Base-by-base conservation (phyloP, 2,797 vertebrate species). In the Geotrypetes seraphini region DNA sequence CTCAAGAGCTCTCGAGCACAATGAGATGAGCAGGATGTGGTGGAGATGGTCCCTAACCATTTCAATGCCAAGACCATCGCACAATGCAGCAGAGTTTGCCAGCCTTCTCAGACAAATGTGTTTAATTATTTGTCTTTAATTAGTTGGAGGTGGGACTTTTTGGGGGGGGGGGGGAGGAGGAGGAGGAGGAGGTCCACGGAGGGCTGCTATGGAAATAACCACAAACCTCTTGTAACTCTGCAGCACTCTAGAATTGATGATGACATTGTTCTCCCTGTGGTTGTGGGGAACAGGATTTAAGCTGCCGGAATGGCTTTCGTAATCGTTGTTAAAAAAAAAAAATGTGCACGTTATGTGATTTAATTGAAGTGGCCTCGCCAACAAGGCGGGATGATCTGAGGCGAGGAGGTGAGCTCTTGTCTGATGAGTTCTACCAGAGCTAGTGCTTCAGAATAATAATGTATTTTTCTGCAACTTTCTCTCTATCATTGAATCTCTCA, bases 1-100 rank as follows among this genome's bases (percentile, higher is more conserved):
- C 93, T 96, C 92, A 92, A 97, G 93, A 90, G 92, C 92, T 88
- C 93, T 97, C 88, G 87, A 93, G 85, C 84, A 78, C 85, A 78
- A 85, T 87, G 88, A 92, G 90, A 90, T 86, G 84, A 86, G 85
- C 80, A 81, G 82, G 79, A 82, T 83, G 83, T 88, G 86, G 81
- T 76, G 82, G 82, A 82, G 86, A 71, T 73, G 78, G 80, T 87
- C 83, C 88, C 86, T 87, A 90, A 91, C 87, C 87, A 85, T 88
- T 90, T 87, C 88, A 62, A 77, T 85, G 80, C 75, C 72, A 78
- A 83, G 84, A 83, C 81, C 83, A 80, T 73, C 83, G 70, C 66
- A 87, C 83, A 87, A 87, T 81, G 62, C 75, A 53, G 73, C 68
- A 66, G 80, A 76, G 71, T 82, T 83, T 88, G 87, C 85, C 89